Conservation (phyloP, 2,797 vertebrate genomes). For the Capromys pilorides region DNA sequence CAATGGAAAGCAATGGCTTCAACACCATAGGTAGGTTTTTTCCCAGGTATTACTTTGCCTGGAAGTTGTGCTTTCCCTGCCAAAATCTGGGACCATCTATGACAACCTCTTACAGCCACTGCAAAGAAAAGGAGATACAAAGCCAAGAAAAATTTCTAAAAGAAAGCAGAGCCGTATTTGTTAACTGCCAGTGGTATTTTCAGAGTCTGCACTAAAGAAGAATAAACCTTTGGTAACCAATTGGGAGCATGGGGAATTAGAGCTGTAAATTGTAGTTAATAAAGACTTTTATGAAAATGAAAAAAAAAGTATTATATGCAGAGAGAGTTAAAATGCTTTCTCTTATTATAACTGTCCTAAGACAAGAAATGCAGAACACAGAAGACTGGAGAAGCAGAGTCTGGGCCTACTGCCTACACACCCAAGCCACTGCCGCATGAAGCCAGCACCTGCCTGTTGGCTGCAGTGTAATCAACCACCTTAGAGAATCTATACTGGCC, state of each 20-base stretch:
- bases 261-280: neutral
- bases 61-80: conserved; percentile 47
- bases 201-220: neutral
- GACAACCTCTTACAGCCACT: neutral
- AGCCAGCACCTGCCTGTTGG: fast-evolving
- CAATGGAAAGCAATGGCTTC: conserved; percentile 43
- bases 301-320: neutral
- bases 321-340: conserved; percentile 1
- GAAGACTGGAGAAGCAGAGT: neutral
- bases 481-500: neutral
- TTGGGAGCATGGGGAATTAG: conserved; percentile 14
- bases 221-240: conserved; percentile 3
- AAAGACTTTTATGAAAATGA: conserved; percentile 49
- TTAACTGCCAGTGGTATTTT: neutral
- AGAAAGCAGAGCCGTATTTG: neutral
- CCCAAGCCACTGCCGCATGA: neutral
- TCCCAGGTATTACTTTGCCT: conserved; percentile 57
- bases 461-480: neutral
- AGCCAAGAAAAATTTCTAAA: neutral
- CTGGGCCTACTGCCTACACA: neutral
- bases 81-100: conserved; percentile 23
- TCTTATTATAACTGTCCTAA: neutral
- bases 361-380: neutral
- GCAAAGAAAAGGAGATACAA: neutral
- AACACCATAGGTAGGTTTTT: neutral